Evolutionary conservation across 1,140 invertebrate species (phyloP).

Genomic region (Phocides pigmalion): DNA sequence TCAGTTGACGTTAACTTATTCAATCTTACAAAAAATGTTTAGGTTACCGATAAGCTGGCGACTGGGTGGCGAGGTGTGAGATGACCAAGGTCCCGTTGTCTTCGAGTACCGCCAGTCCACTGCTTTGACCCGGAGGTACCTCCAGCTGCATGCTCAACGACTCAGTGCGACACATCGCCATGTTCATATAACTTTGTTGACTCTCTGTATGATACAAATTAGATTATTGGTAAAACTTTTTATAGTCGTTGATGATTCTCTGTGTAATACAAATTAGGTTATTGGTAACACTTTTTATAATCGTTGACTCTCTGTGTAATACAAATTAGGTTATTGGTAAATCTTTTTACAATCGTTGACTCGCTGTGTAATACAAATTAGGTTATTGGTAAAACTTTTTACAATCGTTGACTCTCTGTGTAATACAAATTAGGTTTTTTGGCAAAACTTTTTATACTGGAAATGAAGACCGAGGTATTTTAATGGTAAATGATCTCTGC

Average conservation of each 20-base stretch:
- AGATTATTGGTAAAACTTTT: no score
- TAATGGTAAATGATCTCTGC: no score
- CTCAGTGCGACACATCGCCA: constrained; percentile 88
- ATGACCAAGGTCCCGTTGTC: constrained; percentile 84
- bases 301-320: constrained; percentile 64
- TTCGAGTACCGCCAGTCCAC: constrained; percentile 74
- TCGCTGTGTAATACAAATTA: no score
- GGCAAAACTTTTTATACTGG: no score
- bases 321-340: not conserved
- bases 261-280: no score
- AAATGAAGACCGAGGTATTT: no score
- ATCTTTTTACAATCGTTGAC: no score
- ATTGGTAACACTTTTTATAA: no score
- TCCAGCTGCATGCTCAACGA: constrained; percentile 87
- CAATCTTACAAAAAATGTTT: not conserved
- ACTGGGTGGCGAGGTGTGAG: constrained; percentile 87
- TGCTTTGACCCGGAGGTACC: constrained; percentile 79
- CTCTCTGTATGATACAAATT: constrained; percentile 50
- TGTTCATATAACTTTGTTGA: constrained; percentile 71
- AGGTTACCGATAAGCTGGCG: constrained; percentile 89
- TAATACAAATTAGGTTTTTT: not conserved
- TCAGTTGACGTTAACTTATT: no score
- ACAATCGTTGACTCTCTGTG: constrained; percentile 71
- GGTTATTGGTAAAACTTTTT: no score
- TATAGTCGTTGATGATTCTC: no score